Conservation (phyloP, 1,140 invertebrate species). For the Pseudomyrmex concolor region DNA sequence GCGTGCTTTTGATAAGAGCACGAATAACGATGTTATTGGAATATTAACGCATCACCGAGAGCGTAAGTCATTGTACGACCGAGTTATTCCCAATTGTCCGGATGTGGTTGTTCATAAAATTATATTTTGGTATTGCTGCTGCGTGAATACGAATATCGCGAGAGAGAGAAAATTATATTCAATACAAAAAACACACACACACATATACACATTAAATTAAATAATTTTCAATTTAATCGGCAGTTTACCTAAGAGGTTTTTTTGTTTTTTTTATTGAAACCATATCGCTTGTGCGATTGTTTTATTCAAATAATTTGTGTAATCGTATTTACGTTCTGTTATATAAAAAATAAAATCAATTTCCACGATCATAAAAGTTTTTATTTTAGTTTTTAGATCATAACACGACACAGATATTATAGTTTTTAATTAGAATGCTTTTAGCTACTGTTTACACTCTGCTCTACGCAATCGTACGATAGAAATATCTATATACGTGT, state of each 20-base stretch:
- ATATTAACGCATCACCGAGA: conserved; percentile 39
- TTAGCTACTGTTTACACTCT: neutral
- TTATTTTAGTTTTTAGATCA: neutral
- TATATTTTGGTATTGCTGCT: neutral
- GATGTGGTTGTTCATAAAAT: conserved; percentile 10
- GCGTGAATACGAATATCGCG: neutral
- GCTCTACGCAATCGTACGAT: neutral
- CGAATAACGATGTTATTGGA: conserved; percentile 43
- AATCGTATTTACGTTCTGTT: too few relatives aligned
- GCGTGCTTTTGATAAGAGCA: conserved; percentile 38
- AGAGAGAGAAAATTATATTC: neutral
- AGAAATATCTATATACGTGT: neutral
- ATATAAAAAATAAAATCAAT: neutral
- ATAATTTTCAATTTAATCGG: neutral
- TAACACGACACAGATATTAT: too few relatives aligned
- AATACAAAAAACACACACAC: neutral
- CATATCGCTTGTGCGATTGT: too few relatives aligned
- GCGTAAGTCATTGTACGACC: conserved; percentile 36
- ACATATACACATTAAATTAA: neutral
- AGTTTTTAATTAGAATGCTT: neutral
- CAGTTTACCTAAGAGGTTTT: too few relatives aligned
- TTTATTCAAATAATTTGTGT: too few relatives aligned
- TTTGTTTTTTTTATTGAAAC: too few relatives aligned
- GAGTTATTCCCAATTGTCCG: conserved; percentile 23
- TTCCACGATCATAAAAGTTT: neutral